phyloP scores from a whole-genome alignment of 1,140 invertebrate species.

The Capitella teleta region DNA sequence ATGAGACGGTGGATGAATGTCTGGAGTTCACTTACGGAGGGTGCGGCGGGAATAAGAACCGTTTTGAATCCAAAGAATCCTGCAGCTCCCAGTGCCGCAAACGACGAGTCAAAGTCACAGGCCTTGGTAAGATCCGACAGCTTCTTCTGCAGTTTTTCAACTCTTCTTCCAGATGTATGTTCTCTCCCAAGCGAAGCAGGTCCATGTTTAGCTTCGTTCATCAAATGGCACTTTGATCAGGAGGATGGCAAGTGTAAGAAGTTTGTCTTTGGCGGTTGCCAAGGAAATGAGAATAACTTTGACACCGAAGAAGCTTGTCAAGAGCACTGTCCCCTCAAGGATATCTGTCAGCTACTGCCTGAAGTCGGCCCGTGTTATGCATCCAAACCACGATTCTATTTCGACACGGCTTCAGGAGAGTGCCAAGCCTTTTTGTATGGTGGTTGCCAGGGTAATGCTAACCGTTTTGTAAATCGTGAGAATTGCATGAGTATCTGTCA shows the following conservation, averaged over 20 bases:
- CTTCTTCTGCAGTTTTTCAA: background rate
- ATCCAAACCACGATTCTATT: constrained; percentile 12
- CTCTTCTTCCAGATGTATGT: constrained; percentile 58
- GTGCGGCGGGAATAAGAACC: constrained; percentile 60
- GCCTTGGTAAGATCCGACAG: background rate
- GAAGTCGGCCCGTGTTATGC: constrained; percentile 14
- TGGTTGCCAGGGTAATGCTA: constrained; percentile 17
- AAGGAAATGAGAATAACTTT: constrained; percentile 62
- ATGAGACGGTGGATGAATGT: constrained; percentile 71
- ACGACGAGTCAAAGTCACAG: background rate
- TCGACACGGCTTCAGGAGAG: constrained; percentile 7
- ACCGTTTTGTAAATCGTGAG: constrained; percentile 14
- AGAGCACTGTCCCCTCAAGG: background rate
- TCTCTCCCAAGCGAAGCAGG: constrained; percentile 63
- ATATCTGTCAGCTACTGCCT: background rate
- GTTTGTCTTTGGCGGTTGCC: constrained; percentile 92
- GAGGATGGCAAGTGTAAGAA: constrained; percentile 63
- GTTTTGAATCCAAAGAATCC: constrained; percentile 11
- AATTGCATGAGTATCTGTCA: constrained; percentile 3
- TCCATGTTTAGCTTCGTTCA: constrained; percentile 69
- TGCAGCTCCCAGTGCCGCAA: constrained; percentile 11
- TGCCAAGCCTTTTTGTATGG: constrained; percentile 17
- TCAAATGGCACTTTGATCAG: constrained; percentile 70
- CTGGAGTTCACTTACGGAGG: constrained; percentile 89
- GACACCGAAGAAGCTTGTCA: constrained; percentile 74